Evolutionary conservation across 2,113 vertebrate genomes (phyloP).

Genomic region (Opisthocomus hoazin): DNA sequence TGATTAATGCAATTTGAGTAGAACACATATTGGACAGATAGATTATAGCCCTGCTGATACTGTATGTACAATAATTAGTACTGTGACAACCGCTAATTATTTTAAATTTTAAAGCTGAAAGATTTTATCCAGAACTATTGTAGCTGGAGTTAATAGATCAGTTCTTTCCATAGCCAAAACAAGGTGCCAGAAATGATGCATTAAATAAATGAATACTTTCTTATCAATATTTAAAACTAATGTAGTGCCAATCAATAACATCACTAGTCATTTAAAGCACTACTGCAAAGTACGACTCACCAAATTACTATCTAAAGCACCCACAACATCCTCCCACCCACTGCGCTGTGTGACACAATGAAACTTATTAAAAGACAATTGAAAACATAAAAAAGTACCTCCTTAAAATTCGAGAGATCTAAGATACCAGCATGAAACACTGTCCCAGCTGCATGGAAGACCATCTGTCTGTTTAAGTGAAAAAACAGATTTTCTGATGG

Average conservation of each 20-base stretch:
- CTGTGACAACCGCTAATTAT: conserved; percentile 55
- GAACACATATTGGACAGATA: conserved; percentile 57
- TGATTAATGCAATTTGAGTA: conserved; percentile 53
- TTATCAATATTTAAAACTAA: conserved; percentile 56
- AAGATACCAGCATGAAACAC: not conserved
- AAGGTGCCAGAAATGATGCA: not conserved
- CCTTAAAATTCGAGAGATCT: not conserved
- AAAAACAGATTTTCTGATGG: not conserved
- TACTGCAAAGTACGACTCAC: not conserved
- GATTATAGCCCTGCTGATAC: conserved; percentile 51
- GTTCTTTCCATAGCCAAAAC: not conserved
- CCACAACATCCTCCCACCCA: not conserved
- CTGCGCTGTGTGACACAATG: not conserved
- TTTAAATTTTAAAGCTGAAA: conserved; percentile 54
- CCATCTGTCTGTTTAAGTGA: not conserved
- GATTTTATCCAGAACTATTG: conserved; percentile 44
- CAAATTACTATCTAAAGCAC: conserved; percentile 20
- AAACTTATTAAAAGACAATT: not conserved
- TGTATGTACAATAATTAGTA: conserved; percentile 46
- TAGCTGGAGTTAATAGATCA: not conserved
- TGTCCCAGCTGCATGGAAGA: not conserved
- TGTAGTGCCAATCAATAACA: conserved; percentile 8
- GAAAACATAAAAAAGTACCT: not conserved
- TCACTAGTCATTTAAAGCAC: not conserved
- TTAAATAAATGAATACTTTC: conserved; percentile 3